A percentile compares a stretch with the other conserved stretches of the same genome.
Evolutionary conservation across 2,113 vertebrate species (phyloP).

Genomic region (Rattus norvegicus): DNA sequence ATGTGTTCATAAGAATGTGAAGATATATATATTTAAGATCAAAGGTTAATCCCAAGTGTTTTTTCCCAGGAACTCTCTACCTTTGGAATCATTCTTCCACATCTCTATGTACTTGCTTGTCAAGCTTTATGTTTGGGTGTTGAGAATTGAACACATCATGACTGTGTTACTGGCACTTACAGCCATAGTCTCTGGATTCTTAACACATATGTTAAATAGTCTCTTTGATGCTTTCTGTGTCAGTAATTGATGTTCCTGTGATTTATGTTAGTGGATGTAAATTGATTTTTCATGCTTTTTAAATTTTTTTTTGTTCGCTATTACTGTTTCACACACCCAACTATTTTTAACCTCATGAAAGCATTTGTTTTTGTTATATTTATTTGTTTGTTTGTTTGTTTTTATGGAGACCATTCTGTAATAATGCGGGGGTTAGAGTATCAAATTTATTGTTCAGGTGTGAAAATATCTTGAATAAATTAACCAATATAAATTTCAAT

Average conservation of each 20-base stretch:
- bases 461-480: background rate
- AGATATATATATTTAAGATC: background rate
- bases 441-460: background rate
- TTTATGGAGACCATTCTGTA: background rate
- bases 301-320: background rate
- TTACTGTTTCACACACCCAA: background rate
- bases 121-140: background rate
- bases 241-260: background rate
- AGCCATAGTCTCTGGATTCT: too few relatives aligned
- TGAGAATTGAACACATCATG: accelerated
- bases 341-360: background rate
- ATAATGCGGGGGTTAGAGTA: accelerated
- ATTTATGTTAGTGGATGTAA: background rate
- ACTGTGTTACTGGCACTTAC: too few relatives aligned
- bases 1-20: background rate
- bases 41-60: background rate
- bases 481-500: background rate
- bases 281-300: background rate
- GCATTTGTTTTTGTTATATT: background rate
- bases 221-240: background rate
- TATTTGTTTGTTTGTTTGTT: too few relatives aligned
- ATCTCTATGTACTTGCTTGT: too few relatives aligned
- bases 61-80: background rate
- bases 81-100: background rate
- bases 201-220: background rate